Conservation (phyloP, 2,113 vertebrate species). For the Callipepla squamata region DNA sequence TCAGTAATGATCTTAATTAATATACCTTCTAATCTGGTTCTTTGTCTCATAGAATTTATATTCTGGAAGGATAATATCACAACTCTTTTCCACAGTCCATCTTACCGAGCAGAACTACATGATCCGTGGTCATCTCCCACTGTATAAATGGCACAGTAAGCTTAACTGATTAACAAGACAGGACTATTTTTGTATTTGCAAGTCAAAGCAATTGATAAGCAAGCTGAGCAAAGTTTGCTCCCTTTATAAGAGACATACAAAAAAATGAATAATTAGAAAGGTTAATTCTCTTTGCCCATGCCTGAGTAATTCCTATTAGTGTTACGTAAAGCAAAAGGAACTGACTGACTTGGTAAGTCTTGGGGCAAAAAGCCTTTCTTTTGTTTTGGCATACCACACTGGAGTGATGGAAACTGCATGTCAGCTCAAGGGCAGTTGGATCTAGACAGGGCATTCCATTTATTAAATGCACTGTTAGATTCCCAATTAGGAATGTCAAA, state of each 20-base stretch:
- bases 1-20: neutral
- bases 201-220: neutral
- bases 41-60: neutral
- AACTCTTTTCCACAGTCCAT: neutral
- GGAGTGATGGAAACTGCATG: neutral
- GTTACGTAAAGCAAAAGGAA: neutral
- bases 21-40: neutral
- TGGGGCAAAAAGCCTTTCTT: neutral
- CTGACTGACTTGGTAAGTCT: neutral
- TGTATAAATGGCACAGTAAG: neutral
- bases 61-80: neutral
- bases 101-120: neutral
- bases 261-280: neutral
- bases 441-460: neutral
- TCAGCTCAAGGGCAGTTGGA: neutral
- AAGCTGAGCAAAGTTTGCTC: neutral
- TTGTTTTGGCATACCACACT: neutral
- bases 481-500: neutral
- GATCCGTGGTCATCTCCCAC: neutral
- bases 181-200: neutral
- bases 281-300: neutral
- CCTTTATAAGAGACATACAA: neutral
- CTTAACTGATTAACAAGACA: neutral
- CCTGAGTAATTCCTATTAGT: neutral
- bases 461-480: neutral